Evolutionary conservation across 2,888 invertebrate species (phyloP).

Genomic region (Zootermopsis nevadensis): DNA sequence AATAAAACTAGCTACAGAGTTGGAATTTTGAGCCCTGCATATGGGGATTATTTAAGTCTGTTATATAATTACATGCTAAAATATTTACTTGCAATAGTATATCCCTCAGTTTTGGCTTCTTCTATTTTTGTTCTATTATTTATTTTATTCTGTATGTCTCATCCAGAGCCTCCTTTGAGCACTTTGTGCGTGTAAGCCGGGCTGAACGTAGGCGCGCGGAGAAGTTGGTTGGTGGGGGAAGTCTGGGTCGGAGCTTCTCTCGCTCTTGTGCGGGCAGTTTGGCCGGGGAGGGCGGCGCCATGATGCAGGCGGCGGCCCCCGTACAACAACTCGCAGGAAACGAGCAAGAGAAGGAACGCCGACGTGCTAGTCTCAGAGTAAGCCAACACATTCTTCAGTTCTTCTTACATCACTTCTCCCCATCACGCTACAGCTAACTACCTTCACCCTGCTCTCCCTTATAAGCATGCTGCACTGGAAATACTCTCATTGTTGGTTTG

Average conservation of each 20-base stretch:
- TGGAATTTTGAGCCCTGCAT: slow-evolving; percentile 31
- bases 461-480: not conserved
- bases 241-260: slow-evolving; percentile 74
- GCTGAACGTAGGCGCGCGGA: slow-evolving; percentile 64
- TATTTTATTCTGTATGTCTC: slow-evolving; percentile 40
- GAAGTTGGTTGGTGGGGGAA: slow-evolving; percentile 73
- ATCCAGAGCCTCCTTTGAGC: slow-evolving; percentile 65
- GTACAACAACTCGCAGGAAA: slow-evolving; percentile 44
- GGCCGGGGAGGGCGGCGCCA: slow-evolving; percentile 53
- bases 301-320: slow-evolving; percentile 43
- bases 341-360: slow-evolving; percentile 61
- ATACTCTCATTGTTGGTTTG: not conserved
- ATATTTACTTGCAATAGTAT: slow-evolving; percentile 10
- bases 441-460: not conserved
- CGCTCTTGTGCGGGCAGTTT: slow-evolving; percentile 72
- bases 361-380: slow-evolving; percentile 71
- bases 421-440: not conserved
- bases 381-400: slow-evolving; percentile 58
- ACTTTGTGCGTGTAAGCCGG: slow-evolving; percentile 67
- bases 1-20: not conserved
- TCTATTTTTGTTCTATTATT: slow-evolving; percentile 34
- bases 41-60: not conserved
- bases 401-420: slow-evolving; percentile 26
- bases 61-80: not conserved
- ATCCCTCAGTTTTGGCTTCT: slow-evolving; percentile 32